A percentile compares a stretch with the other conserved stretches of the same genome.
Evolutionary conservation across 2,797 vertebrate genomes (phyloP).

Genomic region (Eurystomus glaucurus): DNA sequence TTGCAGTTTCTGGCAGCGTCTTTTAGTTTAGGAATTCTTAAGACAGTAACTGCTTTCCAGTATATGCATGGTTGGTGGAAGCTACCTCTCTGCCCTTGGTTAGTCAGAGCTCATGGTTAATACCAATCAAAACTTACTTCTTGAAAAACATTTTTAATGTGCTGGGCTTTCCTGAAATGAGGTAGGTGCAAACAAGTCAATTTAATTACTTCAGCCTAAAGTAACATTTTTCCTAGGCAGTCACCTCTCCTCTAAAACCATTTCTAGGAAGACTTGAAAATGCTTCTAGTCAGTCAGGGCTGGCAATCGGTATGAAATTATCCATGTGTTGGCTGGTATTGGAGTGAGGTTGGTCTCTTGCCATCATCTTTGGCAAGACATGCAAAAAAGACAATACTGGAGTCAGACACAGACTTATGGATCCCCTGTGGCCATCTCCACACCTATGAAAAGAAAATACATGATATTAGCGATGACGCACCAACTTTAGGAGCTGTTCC

Average conservation of each 20-base stretch:
- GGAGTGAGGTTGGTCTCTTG: background rate
- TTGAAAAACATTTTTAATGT: background rate
- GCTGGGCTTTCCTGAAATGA: background rate
- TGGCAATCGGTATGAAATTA: background rate
- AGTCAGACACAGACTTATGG: background rate
- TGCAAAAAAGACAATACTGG: background rate
- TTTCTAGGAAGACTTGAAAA: background rate
- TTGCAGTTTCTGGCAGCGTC: background rate
- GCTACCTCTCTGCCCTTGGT: background rate
- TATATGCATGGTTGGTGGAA: background rate
- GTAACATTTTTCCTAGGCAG: background rate
- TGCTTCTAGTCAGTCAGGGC: background rate
- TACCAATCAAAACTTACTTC: background rate
- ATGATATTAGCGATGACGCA: background rate
- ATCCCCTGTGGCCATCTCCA: conserved; percentile 25
- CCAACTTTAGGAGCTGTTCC: background rate
- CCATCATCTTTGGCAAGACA: background rate
- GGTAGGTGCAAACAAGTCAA: background rate
- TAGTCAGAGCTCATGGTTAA: background rate
- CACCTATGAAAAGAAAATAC: conserved; percentile 45
- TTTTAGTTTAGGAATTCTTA: background rate
- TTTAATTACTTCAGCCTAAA: background rate
- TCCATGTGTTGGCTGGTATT: background rate
- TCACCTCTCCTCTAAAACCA: background rate
- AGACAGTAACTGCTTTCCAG: background rate